Evolutionary conservation across 1,140 invertebrate species (phyloP).

Genomic region (Drosophila tropicalis): DNA sequence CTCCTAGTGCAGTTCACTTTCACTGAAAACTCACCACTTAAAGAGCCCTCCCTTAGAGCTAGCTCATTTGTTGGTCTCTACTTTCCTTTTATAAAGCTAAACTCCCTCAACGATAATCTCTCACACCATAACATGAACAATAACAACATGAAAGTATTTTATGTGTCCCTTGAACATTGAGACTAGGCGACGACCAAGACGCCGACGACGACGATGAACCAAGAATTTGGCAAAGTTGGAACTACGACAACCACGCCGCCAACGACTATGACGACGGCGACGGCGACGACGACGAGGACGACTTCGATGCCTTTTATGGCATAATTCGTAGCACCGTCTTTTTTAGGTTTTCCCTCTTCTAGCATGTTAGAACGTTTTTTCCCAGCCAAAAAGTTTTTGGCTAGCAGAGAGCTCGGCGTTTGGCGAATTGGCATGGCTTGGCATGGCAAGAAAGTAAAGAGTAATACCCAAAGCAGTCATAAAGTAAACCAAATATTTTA

Average conservation of each 20-base stretch:
- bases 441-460: slow-evolving; percentile 77
- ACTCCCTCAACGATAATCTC: slow-evolving; percentile 50
- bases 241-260: slow-evolving; percentile 31
- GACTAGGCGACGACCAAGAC: slow-evolving; percentile 49
- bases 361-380: slow-evolving; percentile 38
- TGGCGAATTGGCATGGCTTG: slow-evolving; percentile 70
- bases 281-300: slow-evolving; percentile 35
- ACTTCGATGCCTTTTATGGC: slow-evolving; percentile 68
- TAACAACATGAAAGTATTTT: slow-evolving; percentile 68
- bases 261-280: slow-evolving; percentile 23
- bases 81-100: slow-evolving; percentile 16
- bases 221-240: slow-evolving; percentile 71
- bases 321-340: slow-evolving; percentile 69
- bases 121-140: slow-evolving; percentile 28
- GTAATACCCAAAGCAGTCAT: slow-evolving; percentile 80
- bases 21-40: slow-evolving; percentile 14
- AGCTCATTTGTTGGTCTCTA: slow-evolving; percentile 59
- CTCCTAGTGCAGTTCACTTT: neutral
- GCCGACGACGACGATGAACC: slow-evolving; percentile 50
- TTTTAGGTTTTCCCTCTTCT: slow-evolving; percentile 44
- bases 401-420: slow-evolving; percentile 21
- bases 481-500: slow-evolving; percentile 81
- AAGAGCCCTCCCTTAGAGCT: slow-evolving; percentile 23
- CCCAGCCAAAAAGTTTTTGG: slow-evolving; percentile 66
- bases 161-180: slow-evolving; percentile 75